Conservation (phyloP, 2,113 vertebrate species). For the Jacana jacana region DNA sequence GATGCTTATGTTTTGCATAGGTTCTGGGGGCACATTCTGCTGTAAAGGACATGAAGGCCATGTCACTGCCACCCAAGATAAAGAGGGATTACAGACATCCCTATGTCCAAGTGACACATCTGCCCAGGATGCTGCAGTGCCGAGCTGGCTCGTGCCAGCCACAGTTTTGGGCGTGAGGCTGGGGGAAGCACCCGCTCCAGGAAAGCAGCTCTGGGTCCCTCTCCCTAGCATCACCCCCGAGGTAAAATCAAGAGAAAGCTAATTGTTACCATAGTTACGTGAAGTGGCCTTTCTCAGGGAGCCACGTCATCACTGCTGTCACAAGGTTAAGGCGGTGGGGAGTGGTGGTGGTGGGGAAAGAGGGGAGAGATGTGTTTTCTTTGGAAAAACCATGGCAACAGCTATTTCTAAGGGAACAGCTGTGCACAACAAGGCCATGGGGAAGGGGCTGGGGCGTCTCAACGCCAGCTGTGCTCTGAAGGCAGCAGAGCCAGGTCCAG, state of each 20-base stretch:
- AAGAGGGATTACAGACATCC: not conserved
- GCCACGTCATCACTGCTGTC: conserved; percentile 72
- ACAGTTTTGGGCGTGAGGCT: not conserved
- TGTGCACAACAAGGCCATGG: conserved; percentile 54
- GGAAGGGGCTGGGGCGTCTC: conserved; percentile 27
- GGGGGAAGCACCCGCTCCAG: not conserved
- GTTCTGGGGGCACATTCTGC: not conserved
- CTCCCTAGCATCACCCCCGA: conserved; percentile 46
- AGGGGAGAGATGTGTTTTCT: conserved; percentile 57
- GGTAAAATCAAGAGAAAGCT: conserved; percentile 73
- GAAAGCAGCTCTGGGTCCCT: conserved; percentile 31
- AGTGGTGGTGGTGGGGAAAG: conserved; percentile 58
- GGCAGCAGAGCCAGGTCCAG: not conserved
- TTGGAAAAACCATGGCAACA: conserved; percentile 78
- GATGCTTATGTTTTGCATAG: not conserved
- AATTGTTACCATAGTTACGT: conserved; percentile 78
- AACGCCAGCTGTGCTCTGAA: not conserved
- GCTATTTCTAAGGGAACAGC: conserved; percentile 72
- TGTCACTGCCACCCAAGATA: not conserved
- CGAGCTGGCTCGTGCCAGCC: not conserved
- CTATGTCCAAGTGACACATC: accelerated
- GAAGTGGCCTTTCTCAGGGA: conserved; percentile 75
- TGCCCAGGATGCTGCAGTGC: not conserved
- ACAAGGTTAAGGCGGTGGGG: conserved; percentile 73
- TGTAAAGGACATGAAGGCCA: not conserved